Evolutionary conservation across 2,113 vertebrate genomes (phyloP).

Genomic region (Hippocampus barbouri): DNA sequence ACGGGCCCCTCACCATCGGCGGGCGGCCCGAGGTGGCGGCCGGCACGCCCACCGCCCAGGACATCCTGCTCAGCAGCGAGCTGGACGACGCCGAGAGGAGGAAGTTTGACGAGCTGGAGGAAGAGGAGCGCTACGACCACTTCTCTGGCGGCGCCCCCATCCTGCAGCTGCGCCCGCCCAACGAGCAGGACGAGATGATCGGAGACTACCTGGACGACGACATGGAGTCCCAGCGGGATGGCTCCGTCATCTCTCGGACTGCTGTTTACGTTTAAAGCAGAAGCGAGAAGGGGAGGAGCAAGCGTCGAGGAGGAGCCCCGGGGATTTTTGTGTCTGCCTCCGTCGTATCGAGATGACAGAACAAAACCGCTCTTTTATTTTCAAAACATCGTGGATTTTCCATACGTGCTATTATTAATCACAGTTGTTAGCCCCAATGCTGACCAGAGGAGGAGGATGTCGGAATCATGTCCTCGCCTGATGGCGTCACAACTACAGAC

Average conservation of each 20-base stretch:
- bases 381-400: constrained; percentile 44
- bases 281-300: constrained; percentile 1
- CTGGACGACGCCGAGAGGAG: constrained; percentile 70
- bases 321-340: constrained; percentile 32
- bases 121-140: constrained; percentile 75
- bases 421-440: constrained; percentile 42
- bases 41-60: constrained; percentile 68
- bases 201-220: constrained; percentile 78
- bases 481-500: constrained; percentile 14
- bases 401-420: constrained; percentile 53
- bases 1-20: constrained; percentile 56
- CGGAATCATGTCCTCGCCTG: constrained; percentile 4
- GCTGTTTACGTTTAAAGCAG: constrained; percentile 82
- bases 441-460: constrained; percentile 19
- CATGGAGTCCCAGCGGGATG: constrained; percentile 89
- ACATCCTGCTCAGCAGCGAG: constrained; percentile 72
- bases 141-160: constrained; percentile 71
- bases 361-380: constrained; percentile 62
- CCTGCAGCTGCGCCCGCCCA: constrained; percentile 63
- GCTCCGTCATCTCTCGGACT: constrained; percentile 86
- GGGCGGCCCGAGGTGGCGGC: constrained; percentile 47
- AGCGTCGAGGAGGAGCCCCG: constrained; percentile 19
- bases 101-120: constrained; percentile 77
- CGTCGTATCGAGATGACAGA: constrained; percentile 33
- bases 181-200: constrained; percentile 54